Base-by-base conservation (phyloP, 2,113 vertebrate genomes). In the Pleuronectes platessa region DNA sequence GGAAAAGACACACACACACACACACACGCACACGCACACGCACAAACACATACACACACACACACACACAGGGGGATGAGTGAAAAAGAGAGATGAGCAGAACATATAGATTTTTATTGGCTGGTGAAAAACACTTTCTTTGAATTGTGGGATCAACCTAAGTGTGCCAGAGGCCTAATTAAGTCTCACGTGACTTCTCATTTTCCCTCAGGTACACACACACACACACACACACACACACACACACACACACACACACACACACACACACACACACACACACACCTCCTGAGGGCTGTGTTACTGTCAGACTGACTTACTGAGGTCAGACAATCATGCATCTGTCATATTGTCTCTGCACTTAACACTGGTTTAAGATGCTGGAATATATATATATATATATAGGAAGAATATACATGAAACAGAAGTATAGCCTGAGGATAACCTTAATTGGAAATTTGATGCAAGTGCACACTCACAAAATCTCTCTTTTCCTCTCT, bases 381-480 rank as follows among this genome's bases (percentile, higher is more conserved):
- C 71, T 31, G 24, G 11, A 61, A 18, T 26, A 37, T 27, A 15
- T 13, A 55, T 13, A 24, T 26, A 23, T 24, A 56, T 13, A 56
- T 49, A 51, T 18, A 5, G 17, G 7, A 51, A 18, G 17, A 7
- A 7, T 51, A 42, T 51, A 51, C 4, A 18, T 20, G 31, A 9
- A 67, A 60, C 60, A 1, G 67, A 69, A 40, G 21, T 67, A 53
- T 49, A 31, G 81, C 79, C 74, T 31, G n/a, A 62, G 65, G 61
- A 71, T 47, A 79, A 49, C 51, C 69, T 61, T 76, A 68, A 76
- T 71, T 74, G 70, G 76, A 55, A 88, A 85, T 87, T 78, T 27
- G 55, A 83, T 80, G 8, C 2, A 58, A 58, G 75, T 51, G 12
- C 65, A 24, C 63, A 60, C 23, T 66, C 23, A 5, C 27, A 27